These are phyloP conservation scores for Tenebrio molitor DNA, from an alignment of 1,140 invertebrate genomes.

Conservation along the genomic window DNA sequence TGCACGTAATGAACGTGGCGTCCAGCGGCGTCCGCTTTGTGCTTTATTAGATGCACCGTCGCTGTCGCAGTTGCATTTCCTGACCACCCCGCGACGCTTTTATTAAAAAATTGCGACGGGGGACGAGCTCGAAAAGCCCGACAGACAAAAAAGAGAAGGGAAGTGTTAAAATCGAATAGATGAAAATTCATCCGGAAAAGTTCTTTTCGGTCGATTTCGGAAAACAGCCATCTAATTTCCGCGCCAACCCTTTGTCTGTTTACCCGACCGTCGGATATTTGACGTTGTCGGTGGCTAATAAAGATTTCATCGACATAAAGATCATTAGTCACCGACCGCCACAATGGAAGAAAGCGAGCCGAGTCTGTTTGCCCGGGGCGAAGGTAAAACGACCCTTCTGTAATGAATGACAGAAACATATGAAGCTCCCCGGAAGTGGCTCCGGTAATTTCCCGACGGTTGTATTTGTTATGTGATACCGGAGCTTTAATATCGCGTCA, in stretches of 20 bases:
- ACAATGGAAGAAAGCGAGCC: constrained; percentile 26
- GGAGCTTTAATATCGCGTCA: constrained; percentile 32
- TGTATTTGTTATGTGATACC: constrained; percentile 51
- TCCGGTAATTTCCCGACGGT: constrained; percentile 48
- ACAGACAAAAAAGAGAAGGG: no score
- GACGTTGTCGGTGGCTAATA: constrained; percentile 10
- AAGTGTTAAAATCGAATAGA: no score
- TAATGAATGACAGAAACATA: constrained; percentile 47
- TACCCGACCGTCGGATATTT: constrained; percentile 1
- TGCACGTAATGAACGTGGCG: constrained; percentile 28
- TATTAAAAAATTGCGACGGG: constrained; percentile 1
- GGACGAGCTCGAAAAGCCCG: no score
- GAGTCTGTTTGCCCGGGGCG: constrained; percentile 10
- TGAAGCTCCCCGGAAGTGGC: constrained; percentile 45
- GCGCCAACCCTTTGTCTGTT: neutral
- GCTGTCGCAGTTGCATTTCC: constrained; percentile 21
- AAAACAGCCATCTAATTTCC: constrained; percentile 26
- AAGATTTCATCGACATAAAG: constrained; percentile 36
- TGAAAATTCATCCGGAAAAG: no score
- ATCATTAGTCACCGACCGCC: constrained; percentile 24
- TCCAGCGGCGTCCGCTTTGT: constrained; percentile 22
- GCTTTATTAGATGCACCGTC: constrained; percentile 30
- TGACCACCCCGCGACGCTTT: constrained; percentile 25
- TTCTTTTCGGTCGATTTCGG: neutral
- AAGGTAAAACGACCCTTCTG: constrained; percentile 31